Evolutionary conservation across 2,797 vertebrate species (phyloP).

Genomic region (Cossypha niveicapilla): DNA sequence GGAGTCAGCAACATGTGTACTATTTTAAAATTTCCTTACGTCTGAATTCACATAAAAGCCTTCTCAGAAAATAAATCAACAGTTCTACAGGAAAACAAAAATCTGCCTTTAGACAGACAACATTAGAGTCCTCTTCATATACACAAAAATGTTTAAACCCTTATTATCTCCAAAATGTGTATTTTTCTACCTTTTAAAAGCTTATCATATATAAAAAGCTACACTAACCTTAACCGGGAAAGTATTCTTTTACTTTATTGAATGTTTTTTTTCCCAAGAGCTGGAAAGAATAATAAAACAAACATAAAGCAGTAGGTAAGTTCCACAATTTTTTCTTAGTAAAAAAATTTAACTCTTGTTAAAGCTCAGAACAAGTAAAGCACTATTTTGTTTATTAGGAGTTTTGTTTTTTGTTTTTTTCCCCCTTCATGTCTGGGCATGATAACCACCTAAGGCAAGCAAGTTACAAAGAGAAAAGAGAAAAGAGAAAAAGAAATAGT

Average conservation of each 20-base stretch:
- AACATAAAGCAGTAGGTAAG: neutral
- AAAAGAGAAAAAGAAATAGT: neutral
- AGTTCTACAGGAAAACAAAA: neutral
- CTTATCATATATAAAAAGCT: neutral
- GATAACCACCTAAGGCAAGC: neutral
- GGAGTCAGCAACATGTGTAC: accelerated
- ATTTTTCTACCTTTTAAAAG: neutral
- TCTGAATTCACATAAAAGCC: neutral
- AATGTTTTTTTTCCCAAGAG: neutral
- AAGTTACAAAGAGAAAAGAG: neutral
- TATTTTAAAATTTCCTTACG: neutral
- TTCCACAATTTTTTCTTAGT: neutral
- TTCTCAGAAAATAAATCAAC: neutral
- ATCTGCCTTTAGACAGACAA: neutral
- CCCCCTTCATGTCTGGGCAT: neutral
- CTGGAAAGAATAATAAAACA: neutral
- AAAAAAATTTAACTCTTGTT: neutral
- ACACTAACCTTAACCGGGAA: neutral
- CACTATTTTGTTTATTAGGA: neutral
- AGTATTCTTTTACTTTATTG: neutral
- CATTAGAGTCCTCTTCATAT: neutral
- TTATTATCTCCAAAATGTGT: neutral
- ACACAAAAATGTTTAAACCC: neutral
- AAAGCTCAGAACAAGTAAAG: neutral
- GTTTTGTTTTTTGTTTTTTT: neutral